These are phyloP conservation scores for Enteromius anoplus DNA, from an alignment of 2,797 vertebrate genomes.

Conservation along the genomic window DNA sequence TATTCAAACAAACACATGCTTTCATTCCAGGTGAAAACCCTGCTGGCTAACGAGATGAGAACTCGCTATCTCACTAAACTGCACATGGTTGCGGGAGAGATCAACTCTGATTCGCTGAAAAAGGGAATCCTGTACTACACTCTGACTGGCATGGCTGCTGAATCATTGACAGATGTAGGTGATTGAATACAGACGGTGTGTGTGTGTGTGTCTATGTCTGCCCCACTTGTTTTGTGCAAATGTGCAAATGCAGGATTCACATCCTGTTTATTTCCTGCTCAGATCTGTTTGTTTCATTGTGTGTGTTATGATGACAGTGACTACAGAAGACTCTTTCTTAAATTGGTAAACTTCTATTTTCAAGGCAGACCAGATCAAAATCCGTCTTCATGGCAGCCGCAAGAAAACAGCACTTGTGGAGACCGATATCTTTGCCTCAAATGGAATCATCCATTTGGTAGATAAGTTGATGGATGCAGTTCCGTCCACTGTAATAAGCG, in stretches of 20 bases:
- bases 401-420: constrained; percentile 79
- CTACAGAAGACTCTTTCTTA: neutral
- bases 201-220: neutral
- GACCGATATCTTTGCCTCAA: constrained; percentile 84
- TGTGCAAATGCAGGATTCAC: neutral
- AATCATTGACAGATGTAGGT: constrained; percentile 69
- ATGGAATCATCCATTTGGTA: constrained; percentile 90
- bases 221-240: neutral
- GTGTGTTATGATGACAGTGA: neutral
- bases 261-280: constrained; percentile 24
- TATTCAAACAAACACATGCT: constrained; percentile 3
- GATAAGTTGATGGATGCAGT: constrained; percentile 85
- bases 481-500: constrained; percentile 78
- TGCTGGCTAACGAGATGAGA: constrained; percentile 73
- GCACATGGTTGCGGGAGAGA: constrained; percentile 85
- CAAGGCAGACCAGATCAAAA: constrained; percentile 78
- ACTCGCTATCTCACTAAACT: constrained; percentile 85
- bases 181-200: neutral
- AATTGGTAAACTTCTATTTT: neutral
- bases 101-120: constrained; percentile 77
- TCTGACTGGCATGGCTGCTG: constrained; percentile 84
- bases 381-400: constrained; percentile 84
- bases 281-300: constrained; percentile 4
- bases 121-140: constrained; percentile 80
- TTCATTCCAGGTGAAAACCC: constrained; percentile 75